phyloP scores from a whole-genome alignment of 2,888 invertebrate species.

The Frankliniella intonsa region DNA sequence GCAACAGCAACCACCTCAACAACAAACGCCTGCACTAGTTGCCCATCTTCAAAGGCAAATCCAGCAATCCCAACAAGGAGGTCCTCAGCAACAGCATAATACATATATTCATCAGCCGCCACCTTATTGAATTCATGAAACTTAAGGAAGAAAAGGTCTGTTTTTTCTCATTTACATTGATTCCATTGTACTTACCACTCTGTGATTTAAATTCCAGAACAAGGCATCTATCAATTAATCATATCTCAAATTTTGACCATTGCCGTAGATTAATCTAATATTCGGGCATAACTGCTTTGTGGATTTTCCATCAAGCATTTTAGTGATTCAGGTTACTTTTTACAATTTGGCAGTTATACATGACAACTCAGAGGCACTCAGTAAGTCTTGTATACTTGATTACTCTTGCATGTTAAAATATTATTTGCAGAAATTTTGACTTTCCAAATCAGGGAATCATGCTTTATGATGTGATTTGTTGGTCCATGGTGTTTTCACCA shows the following conservation, averaged over 20 bases:
- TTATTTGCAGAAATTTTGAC: background rate
- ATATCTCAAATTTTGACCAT: background rate
- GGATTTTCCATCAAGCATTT: no score
- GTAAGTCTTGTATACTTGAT: no score
- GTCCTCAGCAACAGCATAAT: conserved; percentile 42
- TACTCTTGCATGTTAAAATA: background rate
- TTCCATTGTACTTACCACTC: background rate
- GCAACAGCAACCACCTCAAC: conserved; percentile 48
- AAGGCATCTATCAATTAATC: background rate
- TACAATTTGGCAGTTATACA: no score
- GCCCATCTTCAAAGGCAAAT: conserved; percentile 63
- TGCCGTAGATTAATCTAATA: no score
- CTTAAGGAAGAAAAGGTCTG: background rate
- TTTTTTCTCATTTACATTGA: background rate
- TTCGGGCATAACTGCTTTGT: no score
- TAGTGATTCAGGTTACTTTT: no score
- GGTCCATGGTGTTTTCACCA: background rate
- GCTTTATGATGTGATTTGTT: background rate
- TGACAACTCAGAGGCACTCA: no score
- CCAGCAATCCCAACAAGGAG: conserved; percentile 48
- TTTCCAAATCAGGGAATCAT: background rate
- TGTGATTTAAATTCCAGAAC: background rate
- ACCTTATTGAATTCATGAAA: conserved; percentile 36
- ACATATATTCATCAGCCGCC: conserved; percentile 38
- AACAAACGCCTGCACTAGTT: conserved; percentile 57